Evolutionary conservation across 2,888 invertebrate species (phyloP), one percentile per base, ranked within the genome.

Genomic region (Platerodrilus igneus): DNA sequence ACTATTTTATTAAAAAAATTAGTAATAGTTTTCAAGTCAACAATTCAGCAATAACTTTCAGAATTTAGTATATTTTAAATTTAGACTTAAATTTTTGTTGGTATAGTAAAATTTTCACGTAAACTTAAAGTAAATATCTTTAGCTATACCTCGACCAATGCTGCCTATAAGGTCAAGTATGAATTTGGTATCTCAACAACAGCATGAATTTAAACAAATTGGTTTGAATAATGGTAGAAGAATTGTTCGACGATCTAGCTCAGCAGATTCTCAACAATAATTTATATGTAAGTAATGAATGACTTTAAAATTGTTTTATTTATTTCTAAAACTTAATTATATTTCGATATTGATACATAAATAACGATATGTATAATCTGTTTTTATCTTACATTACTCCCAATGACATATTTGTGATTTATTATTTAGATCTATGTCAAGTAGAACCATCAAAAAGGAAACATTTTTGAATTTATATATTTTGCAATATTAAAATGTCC

Each of bases 131-230:
- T 49, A 49, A 54, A 49, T 50, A 51, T 56, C 55, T 47, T 52
- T 53, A 61, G 62, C 58, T 59, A 52, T 57, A 53, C 52, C 58
- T 32, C 60, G 58, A 56, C 50, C 55, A 47, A 48, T 55, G 52
- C 50, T 59, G 55, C 54, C 59, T 21, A 51, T 55, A 45, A 58
- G 53, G 45, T 47, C 59, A 35, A 30, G 50, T 28, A 47, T 54
- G 39, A 52, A 41, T 42, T 45, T 56, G 40, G 41, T 57, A 45
- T 49, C 55, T 50, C 57, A 50, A 39, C 62, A 64, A 45, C 61
- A 64, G 44, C 60, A 66, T 41, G 64, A 65, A 48, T 62, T 56
- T 40, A 64, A 65, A 43, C 68, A 66, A 47, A 54, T 66, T 39
- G 63, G 60, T 46, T 41, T 64, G 30, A 60, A 57, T 34, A 64